phyloP scores from a whole-genome alignment of 2,113 vertebrate genomes.

The Semicossyphus pulcher region DNA sequence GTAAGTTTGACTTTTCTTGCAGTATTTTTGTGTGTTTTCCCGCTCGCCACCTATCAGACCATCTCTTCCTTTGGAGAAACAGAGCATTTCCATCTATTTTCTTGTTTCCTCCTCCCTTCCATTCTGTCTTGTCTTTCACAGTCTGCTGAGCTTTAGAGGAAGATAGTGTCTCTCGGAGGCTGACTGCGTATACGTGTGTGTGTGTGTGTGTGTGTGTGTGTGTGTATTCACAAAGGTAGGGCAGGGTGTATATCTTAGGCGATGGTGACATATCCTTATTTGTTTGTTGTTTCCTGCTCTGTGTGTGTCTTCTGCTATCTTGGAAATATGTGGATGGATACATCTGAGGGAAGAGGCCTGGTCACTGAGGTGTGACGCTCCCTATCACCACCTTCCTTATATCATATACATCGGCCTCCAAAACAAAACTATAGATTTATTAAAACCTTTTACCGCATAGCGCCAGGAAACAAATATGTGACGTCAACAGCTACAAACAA shows the following conservation, averaged over 20 bases:
- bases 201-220: constrained; percentile 35
- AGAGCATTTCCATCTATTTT: constrained; percentile 65
- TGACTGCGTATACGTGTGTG: constrained; percentile 18
- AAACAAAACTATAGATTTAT: constrained; percentile 45
- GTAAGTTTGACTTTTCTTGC: constrained; percentile 51
- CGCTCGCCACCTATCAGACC: constrained; percentile 59
- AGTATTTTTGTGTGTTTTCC: constrained; percentile 25
- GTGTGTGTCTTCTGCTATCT: constrained; percentile 73
- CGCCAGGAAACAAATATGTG: background rate
- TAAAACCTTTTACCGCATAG: background rate
- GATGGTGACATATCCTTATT: constrained; percentile 73
- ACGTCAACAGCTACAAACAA: no score
- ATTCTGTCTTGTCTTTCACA: constrained; percentile 78
- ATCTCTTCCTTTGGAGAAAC: constrained; percentile 60
- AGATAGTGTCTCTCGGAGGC: constrained; percentile 71
- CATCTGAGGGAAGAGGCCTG: constrained; percentile 57
- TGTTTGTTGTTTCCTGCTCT: constrained; percentile 63
- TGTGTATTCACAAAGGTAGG: constrained; percentile 37
- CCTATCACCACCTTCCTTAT: constrained; percentile 52
- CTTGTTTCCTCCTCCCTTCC: constrained; percentile 72
- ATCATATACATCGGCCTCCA: constrained; percentile 31
- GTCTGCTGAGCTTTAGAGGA: constrained; percentile 74
- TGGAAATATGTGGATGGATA: constrained; percentile 59
- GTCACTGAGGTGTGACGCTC: constrained; percentile 64
- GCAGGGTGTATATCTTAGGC: constrained; percentile 53